Conservation (phyloP, 2,888 invertebrate genomes). For the Spodoptera exigua region DNA sequence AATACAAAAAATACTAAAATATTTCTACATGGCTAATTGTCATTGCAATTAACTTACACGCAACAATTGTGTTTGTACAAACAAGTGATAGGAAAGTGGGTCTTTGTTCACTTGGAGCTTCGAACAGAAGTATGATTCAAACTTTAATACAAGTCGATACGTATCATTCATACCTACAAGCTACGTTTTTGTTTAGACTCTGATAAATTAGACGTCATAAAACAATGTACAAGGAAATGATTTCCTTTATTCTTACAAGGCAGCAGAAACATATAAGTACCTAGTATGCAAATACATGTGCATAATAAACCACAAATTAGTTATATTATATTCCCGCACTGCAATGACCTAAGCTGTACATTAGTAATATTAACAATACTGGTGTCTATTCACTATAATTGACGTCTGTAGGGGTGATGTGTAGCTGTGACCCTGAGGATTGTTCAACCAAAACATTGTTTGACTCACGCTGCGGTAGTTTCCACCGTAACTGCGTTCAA, state of each 20-base stretch:
- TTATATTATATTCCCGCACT: conserved; percentile 25
- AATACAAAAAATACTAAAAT: neutral
- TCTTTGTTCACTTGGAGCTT: conserved; percentile 12
- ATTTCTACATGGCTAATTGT: neutral
- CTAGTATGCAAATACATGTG: conserved; percentile 29
- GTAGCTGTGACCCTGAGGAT: conserved; percentile 51
- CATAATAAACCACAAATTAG: conserved; percentile 39
- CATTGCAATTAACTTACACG: neutral
- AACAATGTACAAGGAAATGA: conserved; percentile 28
- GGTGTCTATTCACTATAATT: conserved; percentile 38
- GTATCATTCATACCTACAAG: neutral
- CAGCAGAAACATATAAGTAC: conserved; percentile 23
- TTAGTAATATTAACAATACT: conserved; percentile 47
- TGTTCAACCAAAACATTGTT: conserved; percentile 60
- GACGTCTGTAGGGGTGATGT: conserved; percentile 50
- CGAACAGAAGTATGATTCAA: conserved; percentile 18
- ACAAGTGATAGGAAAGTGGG: neutral
- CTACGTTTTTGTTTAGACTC: conserved; percentile 13
- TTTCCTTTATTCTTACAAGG: conserved; percentile 26
- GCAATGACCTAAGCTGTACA: conserved; percentile 44
- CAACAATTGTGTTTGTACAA: neutral
- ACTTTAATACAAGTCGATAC: conserved; percentile 14
- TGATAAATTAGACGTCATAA: conserved; percentile 32
- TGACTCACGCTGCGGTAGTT: conserved; percentile 53
- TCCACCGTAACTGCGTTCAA: conserved; percentile 38